These are phyloP conservation scores for Phoronis australis DNA, from an alignment of 2,888 invertebrate genomes.

Conservation along the genomic window DNA sequence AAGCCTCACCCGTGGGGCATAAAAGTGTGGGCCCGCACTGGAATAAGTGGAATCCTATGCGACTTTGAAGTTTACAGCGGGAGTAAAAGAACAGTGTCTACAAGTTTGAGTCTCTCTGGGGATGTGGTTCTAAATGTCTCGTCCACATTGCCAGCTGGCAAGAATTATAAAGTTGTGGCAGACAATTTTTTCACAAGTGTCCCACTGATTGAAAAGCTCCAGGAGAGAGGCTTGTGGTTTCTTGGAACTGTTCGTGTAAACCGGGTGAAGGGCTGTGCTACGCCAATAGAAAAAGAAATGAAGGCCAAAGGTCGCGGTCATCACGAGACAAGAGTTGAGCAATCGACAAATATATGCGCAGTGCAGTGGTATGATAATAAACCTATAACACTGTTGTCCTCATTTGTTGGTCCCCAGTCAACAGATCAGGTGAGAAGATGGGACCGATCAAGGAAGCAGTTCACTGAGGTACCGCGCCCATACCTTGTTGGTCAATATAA, in stretches of 20 bases:
- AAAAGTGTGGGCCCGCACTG: constrained; percentile 13
- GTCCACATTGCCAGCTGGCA: neutral
- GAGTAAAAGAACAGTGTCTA: neutral
- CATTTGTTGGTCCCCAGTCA: constrained; percentile 14
- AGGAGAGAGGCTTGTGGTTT: constrained; percentile 4
- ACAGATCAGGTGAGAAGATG: constrained; percentile 6
- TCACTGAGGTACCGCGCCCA: constrained; percentile 1
- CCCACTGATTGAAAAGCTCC: constrained; percentile 5
- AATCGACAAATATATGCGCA: constrained; percentile 8
- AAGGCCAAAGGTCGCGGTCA: constrained; percentile 15
- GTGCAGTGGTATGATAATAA: constrained; percentile 20
- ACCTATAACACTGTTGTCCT: constrained; percentile 15
- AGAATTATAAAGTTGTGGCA: constrained; percentile 13
- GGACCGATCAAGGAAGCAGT: constrained; percentile 6
- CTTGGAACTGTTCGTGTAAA: constrained; percentile 14
- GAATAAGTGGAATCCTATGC: constrained; percentile 2
- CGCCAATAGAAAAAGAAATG: constrained; percentile 15
- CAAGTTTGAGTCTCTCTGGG: constrained; percentile 7
- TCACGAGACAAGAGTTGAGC: constrained; percentile 11
- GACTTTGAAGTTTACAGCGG: constrained; percentile 14
- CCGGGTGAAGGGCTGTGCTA: constrained; percentile 7
- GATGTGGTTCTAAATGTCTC: constrained; percentile 6
- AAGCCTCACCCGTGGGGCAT: constrained; percentile 19
- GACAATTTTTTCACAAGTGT: constrained; percentile 8
- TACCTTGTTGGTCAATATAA: constrained; percentile 4